These are phyloP conservation scores for Amphibalanus amphitrite DNA, from an alignment of 1,140 invertebrate species.

Conservation along the genomic window DNA sequence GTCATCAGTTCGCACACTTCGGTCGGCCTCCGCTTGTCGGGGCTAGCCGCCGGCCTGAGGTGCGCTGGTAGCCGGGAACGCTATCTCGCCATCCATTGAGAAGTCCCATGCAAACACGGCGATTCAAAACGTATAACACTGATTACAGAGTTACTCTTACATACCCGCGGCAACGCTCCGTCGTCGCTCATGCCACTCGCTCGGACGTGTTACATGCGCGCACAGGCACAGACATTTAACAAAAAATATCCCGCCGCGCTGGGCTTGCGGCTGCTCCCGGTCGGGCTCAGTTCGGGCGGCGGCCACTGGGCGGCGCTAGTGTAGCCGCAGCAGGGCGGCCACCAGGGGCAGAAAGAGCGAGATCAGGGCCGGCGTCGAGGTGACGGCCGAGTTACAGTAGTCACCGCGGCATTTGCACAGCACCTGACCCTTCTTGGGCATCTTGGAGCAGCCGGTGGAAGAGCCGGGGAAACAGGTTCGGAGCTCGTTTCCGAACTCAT, in stretches of 20 bases:
- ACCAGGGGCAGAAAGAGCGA: not conserved
- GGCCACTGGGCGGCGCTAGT: not conserved
- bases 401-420: not conserved
- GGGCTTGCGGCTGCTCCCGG: not conserved
- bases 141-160: no score
- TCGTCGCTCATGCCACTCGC: no score
- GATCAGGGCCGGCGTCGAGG: not conserved
- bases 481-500: not conserved
- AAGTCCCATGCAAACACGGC: no score
- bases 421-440: not conserved
- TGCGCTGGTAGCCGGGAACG: no score
- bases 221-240: not conserved
- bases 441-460: not conserved
- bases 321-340: not conserved
- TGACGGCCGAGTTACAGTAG: not conserved
- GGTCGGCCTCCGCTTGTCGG: no score
- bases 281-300: not conserved
- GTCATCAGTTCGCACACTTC: no score
- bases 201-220: not conserved
- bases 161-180: no score
- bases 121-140: no score
- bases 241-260: not conserved
- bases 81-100: no score
- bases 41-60: no score
- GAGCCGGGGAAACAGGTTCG: not conserved